These are phyloP conservation scores for Trematomus loennbergii DNA, from an alignment of 2,113 vertebrate species.

Conservation along the genomic window DNA sequence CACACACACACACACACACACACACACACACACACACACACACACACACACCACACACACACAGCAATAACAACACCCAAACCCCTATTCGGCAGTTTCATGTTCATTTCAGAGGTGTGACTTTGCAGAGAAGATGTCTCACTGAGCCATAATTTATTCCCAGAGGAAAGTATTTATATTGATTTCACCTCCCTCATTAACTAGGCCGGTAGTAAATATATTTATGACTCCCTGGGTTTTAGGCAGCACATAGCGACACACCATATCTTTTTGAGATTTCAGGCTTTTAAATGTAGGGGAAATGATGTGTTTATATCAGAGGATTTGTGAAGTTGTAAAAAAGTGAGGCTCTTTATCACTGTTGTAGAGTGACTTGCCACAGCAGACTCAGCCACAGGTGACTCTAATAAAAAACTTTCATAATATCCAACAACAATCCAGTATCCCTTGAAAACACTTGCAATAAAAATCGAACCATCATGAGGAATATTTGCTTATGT, in stretches of 20 bases:
- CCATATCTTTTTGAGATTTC: slow-evolving; percentile 39
- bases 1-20: slow-evolving; percentile 1
- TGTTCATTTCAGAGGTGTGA: slow-evolving; percentile 56
- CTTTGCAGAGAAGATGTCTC: slow-evolving; percentile 43
- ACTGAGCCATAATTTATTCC: slow-evolving; percentile 70
- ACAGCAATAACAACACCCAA: slow-evolving; percentile 19
- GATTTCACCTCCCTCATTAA: slow-evolving; percentile 53
- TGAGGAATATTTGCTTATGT: neutral
- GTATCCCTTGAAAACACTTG: neutral
- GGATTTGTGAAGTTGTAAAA: slow-evolving; percentile 34
- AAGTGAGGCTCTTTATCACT: neutral
- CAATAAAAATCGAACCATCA: neutral
- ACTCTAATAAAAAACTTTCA: neutral
- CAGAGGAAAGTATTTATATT: slow-evolving; percentile 61
- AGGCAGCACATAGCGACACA: too few relatives aligned
- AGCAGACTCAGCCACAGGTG: neutral
- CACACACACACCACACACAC: neutral
- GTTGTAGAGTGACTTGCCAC: neutral
- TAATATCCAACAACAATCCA: neutral
- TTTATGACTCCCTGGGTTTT: slow-evolving; percentile 56
- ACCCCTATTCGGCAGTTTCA: slow-evolving; percentile 25
- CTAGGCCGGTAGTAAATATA: slow-evolving; percentile 51
- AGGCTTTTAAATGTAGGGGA: slow-evolving; percentile 34
- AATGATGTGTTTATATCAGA: slow-evolving; percentile 4
- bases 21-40: slow-evolving; percentile 15